Conservation (phyloP, 2,888 invertebrate species). For the Agrotis exclamationis region DNA sequence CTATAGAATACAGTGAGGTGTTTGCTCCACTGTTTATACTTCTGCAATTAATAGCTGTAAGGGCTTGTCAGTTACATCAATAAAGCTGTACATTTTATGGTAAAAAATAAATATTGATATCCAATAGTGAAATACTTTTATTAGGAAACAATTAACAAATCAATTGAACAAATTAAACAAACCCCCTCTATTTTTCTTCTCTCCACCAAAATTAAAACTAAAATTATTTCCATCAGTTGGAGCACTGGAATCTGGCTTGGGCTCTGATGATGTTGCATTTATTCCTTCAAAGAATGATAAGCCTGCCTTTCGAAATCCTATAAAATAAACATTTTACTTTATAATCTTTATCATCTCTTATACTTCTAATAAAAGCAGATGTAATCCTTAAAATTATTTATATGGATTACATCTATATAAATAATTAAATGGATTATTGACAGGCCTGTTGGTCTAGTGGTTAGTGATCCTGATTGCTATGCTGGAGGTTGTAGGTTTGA, state of each 20-base stretch:
- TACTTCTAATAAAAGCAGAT: too few species aligned
- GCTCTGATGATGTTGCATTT: conserved; percentile 65
- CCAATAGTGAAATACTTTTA: conserved; percentile 42
- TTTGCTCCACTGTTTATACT: conserved; percentile 98
- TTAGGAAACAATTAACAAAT: conserved; percentile 29
- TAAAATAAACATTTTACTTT: conserved; percentile 30
- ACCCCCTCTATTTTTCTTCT: conserved; percentile 82
- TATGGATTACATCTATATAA: too few species aligned
- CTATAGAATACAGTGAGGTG: conserved; percentile 97
- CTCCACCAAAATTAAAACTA: conserved; percentile 83
- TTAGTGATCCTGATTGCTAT: too few species aligned
- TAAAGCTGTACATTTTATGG: conserved; percentile 66
- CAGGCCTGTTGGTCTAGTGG: too few species aligned
- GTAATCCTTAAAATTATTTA: too few species aligned
- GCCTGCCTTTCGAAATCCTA: conserved; percentile 82
- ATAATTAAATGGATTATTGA: too few species aligned
- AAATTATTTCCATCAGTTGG: conserved; percentile 74
- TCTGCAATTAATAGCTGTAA: conserved; percentile 96
- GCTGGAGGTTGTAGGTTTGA: too few species aligned
- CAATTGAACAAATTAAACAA: conserved; percentile 83
- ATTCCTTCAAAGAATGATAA: conserved; percentile 82
- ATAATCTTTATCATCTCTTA: neutral
- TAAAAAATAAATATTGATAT: conserved; percentile 50
- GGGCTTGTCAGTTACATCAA: conserved; percentile 97
- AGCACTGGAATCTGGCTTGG: conserved; percentile 70